Conservation (phyloP, 2,797 vertebrate genomes). For the Manis javanica region DNA sequence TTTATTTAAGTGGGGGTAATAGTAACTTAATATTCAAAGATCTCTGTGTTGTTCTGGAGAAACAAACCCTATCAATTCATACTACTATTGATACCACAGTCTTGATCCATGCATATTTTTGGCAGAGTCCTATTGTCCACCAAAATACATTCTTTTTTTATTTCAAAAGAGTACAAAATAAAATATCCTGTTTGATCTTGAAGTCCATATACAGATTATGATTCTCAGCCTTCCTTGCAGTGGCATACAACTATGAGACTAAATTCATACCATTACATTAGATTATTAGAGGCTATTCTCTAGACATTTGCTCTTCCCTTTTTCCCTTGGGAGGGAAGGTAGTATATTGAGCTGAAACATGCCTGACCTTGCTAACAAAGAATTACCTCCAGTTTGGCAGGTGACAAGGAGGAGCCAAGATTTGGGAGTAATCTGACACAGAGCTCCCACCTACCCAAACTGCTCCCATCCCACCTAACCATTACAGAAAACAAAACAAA, state of each 20-base stretch:
- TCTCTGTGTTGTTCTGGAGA: neutral
- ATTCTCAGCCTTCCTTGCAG: neutral
- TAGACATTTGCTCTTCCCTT: neutral
- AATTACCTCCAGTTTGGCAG: neutral
- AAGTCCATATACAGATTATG: neutral
- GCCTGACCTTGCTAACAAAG: neutral
- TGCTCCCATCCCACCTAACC: neutral
- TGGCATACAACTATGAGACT: neutral
- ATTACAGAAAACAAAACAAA: neutral
- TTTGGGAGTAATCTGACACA: neutral
- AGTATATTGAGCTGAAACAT: neutral
- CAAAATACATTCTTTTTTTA: neutral
- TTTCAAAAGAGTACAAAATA: neutral
- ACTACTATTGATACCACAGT: neutral
- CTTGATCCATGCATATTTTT: neutral
- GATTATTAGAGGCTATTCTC: neutral
- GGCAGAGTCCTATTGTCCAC: neutral
- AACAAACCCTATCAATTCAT: neutral
- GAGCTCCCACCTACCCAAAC: neutral
- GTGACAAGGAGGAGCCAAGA: neutral
- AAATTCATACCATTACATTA: neutral
- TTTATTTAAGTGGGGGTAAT: neutral
- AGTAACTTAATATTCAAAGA: neutral
- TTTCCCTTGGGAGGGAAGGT: neutral
- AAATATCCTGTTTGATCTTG: neutral